Evolutionary conservation across 2,888 invertebrate genomes (phyloP), one percentile per base, ranked within the genome.

Genomic region (Apoderus coryli): DNA sequence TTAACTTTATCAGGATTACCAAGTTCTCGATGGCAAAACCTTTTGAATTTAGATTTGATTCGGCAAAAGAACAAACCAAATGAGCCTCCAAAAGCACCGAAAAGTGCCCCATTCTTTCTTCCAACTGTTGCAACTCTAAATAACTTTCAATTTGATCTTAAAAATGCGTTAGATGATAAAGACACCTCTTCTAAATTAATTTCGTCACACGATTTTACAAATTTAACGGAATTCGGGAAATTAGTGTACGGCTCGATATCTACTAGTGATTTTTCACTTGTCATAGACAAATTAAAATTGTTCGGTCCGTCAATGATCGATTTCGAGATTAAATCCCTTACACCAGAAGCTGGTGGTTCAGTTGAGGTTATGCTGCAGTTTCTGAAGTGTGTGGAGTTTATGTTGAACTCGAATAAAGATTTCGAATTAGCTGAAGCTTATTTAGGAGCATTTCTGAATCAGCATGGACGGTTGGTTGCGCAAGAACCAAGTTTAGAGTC

Each of bases 91-190:
- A 85, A 85, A 48, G 69, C 70, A 2, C 79, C 85, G 0, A 85
- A 86, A 57, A 72, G 78, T 1, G 95, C 92, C 0, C 96, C 96
- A 0, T 98, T 98, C 63, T 96, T 98, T 54, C 61, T 96, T 29
- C 92, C 95, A 0, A 92, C 93, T 0, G 67, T 92, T 32, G 72
- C 86, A 0, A 79, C 84, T 2, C 61, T 90, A 10, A 74, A 82
- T 44, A 75, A 82, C 44, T 59, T 86, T 4, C 75, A 78, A 52
- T 95, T 95, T 54, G 84, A 82, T 52, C 53, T 80, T 3, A 26
- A 27, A 13, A 56, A 59, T 1, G 58, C 60, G 14, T 25, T 32
- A 6, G 36, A 39, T 6, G 13, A 19, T 2, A 53, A 50, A 7
- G 45, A 57, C 2, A 50, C 53, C 10, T 31, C 26, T 7, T 67